Evolutionary conservation across 2,113 vertebrate species (phyloP), one percentile per base, ranked within the genome.

Genomic region (Clarias macrocephalus): DNA sequence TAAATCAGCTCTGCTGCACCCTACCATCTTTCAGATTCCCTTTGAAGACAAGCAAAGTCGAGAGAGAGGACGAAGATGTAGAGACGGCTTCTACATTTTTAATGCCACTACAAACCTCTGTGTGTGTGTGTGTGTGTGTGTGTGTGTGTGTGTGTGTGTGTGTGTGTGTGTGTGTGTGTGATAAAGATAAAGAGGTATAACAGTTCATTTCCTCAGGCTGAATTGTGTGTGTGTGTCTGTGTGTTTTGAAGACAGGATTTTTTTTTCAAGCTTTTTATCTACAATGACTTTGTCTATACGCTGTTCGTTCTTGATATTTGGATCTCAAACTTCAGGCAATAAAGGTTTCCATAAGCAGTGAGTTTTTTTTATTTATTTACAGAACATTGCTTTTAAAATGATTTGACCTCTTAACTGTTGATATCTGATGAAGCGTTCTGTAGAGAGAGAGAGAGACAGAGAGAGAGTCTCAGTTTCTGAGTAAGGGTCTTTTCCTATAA

Each of bases 1-100:
- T 91, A 84, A 92, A 90, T 91, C 23, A 84, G 88, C 57, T 81
- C 81, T 80, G 82, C 88, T 88, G 80, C 80, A 87, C 88, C 89
- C 72, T n/a, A 25, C 56, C 83, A 82, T 88, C 85, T 91, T 86
- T 79, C 70, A 60, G 30, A 91, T 89, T 91, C 89, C 76, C 90
- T 92, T 91, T 91, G 91, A 91, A 89, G 90, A 84, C 66, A 33
- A 72, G 70, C 56, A 59, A 56, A 84, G 52, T 33, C 56, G 16
- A 59, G n/a, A 12, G 62, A 66, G 37, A 63, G 23, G 75, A 68
- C 11, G 42, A 25, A 18, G 5, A 83, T n/a, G 28, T 28, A 88
- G 66, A 66, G 25, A 63, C 23, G 30, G 57, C 48, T 70, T 80
- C 21, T 84, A 59, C 54, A 80, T 77, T 88, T 85, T 63, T 85